Percentiles rank a stretch among this genome's conserved stretches.
These are phyloP conservation scores for Trichacis sp. DNA, from an alignment of 2,888 invertebrate species.

Conservation along the genomic window DNA sequence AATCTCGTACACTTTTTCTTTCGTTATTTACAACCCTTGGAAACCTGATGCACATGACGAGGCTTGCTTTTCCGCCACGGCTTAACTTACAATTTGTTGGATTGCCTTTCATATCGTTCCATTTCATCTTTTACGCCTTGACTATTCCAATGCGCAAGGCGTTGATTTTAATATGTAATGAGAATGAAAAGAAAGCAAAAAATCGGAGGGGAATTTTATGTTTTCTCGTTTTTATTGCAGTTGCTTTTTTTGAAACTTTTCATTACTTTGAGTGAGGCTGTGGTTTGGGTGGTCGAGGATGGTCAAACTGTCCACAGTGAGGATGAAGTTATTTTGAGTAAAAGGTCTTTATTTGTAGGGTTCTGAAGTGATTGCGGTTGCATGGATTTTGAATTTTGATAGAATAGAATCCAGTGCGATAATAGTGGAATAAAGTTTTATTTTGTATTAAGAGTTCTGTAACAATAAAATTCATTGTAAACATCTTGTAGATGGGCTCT, in stretches of 20 bases:
- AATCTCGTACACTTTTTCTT: constrained; percentile 45
- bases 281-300: constrained; percentile 1
- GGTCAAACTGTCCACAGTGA: not conserved
- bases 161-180: not conserved
- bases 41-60: constrained; percentile 45
- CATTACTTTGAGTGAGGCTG: constrained; percentile 35
- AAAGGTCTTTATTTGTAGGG: too few species aligned
- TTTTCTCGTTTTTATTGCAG: not conserved
- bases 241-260: constrained; percentile 20
- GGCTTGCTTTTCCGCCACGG: constrained; percentile 12
- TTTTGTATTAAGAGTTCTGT: too few species aligned
- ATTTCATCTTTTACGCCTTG: not conserved
- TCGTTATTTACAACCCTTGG: constrained; percentile 48
- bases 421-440: too few species aligned
- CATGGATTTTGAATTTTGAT: too few species aligned
- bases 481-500: too few species aligned
- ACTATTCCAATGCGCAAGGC: not conserved
- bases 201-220: not conserved
- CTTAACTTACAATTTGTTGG: constrained; percentile 2
- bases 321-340: too few species aligned
- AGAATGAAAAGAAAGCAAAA: not conserved
- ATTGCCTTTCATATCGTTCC: not conserved
- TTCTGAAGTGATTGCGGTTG: too few species aligned
- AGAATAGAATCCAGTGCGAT: too few species aligned
- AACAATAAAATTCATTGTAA: too few species aligned